phyloP scores from a whole-genome alignment of 2,113 vertebrate genomes.

The Tursiops truncatus region DNA sequence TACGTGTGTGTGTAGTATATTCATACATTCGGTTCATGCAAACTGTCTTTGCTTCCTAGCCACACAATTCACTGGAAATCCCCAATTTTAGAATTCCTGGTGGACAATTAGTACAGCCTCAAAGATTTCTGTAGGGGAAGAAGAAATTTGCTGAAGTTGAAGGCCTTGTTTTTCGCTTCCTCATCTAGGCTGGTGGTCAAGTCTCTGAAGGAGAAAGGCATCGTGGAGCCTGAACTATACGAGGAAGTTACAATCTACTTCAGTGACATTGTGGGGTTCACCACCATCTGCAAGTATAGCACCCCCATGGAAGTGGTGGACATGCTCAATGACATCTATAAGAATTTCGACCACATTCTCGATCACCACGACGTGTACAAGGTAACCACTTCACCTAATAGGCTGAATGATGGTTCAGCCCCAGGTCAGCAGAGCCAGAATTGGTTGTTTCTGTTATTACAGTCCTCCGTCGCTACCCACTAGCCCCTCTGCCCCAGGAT shows the following conservation, averaged over 20 bases:
- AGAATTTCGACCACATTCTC: constrained; percentile 96
- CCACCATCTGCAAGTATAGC: constrained; percentile 97
- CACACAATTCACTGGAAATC: neutral
- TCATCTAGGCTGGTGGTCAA: constrained; percentile 92
- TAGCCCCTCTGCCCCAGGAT: neutral
- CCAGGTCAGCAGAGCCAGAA: neutral
- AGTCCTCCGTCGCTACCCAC: accelerated
- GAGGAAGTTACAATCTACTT: constrained; percentile 98
- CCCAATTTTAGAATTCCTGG: neutral
- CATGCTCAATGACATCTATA: constrained; percentile 99
- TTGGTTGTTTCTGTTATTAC: neutral
- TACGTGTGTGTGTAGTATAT: neutral
- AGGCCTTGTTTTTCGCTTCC: neutral
- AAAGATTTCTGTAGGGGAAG: neutral
- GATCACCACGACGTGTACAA: constrained; percentile 99
- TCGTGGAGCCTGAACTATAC: constrained; percentile 95
- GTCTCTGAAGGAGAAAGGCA: constrained; percentile 95
- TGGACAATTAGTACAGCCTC: neutral
- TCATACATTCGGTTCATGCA: neutral
- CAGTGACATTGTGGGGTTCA: constrained; percentile 99
- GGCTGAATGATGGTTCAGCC: neutral
- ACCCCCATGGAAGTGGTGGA: constrained; percentile 99
- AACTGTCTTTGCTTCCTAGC: neutral
- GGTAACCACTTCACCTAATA: constrained; percentile 81
- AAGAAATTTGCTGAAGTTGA: neutral